Percentiles rank a stretch among this genome's conserved stretches.
Conservation (phyloP, 2,113 vertebrate genomes). For the Entelurus aequoreus region DNA sequence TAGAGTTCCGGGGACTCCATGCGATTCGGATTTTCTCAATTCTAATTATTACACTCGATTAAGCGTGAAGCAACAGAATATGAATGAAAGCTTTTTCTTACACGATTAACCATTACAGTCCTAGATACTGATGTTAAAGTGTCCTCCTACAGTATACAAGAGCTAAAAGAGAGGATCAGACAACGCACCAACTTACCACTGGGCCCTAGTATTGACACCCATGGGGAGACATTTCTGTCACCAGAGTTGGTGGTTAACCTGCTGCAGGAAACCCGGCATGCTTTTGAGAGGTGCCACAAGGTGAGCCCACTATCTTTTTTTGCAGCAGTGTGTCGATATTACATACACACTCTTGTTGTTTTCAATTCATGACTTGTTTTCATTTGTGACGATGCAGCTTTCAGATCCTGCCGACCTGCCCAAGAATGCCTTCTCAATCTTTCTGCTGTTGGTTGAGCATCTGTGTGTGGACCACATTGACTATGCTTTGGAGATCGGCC, state of each 20-base stretch:
- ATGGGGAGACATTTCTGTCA: slow-evolving; percentile 94
- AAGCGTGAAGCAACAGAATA: no score
- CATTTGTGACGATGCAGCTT: slow-evolving; percentile 73
- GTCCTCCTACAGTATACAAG: slow-evolving; percentile 82
- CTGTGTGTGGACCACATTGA: slow-evolving; percentile 98
- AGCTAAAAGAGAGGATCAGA: slow-evolving; percentile 93
- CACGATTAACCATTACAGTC: no score
- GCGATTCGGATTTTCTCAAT: no score
- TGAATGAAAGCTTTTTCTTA: no score
- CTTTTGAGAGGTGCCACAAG: slow-evolving; percentile 97
- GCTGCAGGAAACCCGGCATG: slow-evolving; percentile 94
- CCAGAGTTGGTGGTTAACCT: slow-evolving; percentile 97
- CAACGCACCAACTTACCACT: slow-evolving; percentile 90
- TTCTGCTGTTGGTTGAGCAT: slow-evolving; percentile 94
- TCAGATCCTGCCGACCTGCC: slow-evolving; percentile 96
- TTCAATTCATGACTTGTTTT: background rate
- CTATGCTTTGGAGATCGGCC: slow-evolving; percentile 96
- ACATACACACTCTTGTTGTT: background rate
- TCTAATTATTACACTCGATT: no score
- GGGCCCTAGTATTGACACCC: slow-evolving; percentile 94
- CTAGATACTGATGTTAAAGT: background rate
- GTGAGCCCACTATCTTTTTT: slow-evolving; percentile 58
- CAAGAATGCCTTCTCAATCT: slow-evolving; percentile 96
- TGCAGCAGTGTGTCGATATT: background rate
- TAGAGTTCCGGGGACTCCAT: no score